Conservation (phyloP, 2,888 invertebrate species). For the Polyommatus icarus region DNA sequence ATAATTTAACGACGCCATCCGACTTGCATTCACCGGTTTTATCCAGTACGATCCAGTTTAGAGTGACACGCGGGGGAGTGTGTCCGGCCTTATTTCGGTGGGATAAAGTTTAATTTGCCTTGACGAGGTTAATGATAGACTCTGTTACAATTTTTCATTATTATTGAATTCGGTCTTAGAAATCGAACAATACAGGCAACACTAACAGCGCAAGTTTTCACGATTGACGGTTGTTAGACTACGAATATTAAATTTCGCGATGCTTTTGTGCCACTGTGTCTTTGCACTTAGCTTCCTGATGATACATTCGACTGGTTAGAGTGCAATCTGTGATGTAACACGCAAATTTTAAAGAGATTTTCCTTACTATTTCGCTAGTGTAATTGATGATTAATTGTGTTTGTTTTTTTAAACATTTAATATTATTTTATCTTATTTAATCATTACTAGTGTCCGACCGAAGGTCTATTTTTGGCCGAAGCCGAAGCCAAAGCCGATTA, state of each 20-base stretch:
- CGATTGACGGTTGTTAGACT: constrained; percentile 63
- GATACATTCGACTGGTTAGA: constrained; percentile 41
- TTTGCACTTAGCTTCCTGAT: constrained; percentile 49
- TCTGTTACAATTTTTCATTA: constrained; percentile 41
- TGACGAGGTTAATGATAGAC: constrained; percentile 30
- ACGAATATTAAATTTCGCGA: constrained; percentile 53
- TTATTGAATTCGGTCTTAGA: constrained; percentile 48
- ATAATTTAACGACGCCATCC: constrained; percentile 55
- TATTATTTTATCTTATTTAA: too few species aligned
- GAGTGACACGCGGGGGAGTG: constrained; percentile 30
- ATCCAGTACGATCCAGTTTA: constrained; percentile 45
- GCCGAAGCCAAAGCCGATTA: too few species aligned
- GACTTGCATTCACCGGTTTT: constrained; percentile 44
- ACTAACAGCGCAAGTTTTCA: constrained; percentile 59
- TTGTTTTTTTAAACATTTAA: too few species aligned
- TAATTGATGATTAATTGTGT: too few species aligned
- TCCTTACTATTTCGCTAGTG: too few species aligned
- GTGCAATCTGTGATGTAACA: neutral
- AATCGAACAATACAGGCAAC: constrained; percentile 57
- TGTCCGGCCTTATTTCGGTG: constrained; percentile 37
- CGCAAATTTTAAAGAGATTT: too few species aligned
- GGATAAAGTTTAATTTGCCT: constrained; percentile 39
- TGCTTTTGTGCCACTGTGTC: constrained; percentile 52
- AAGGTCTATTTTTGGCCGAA: too few species aligned
- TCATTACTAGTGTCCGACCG: too few species aligned